These are phyloP conservation scores for Formicarius rufipectus DNA, from an alignment of 2,113 vertebrate species.

Conservation along the genomic window DNA sequence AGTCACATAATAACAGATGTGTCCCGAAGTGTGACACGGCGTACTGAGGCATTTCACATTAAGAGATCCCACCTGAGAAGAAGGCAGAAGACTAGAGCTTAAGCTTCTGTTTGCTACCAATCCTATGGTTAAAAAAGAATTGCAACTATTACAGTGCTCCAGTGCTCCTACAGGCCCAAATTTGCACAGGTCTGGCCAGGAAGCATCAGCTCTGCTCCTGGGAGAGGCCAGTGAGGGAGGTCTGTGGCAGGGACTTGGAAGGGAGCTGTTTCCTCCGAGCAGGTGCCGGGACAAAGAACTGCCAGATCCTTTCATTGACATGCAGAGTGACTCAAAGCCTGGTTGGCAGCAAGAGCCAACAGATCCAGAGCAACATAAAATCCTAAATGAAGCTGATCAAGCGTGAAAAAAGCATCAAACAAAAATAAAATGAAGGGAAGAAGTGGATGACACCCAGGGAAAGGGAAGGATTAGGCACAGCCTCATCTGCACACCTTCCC, in stretches of 20 bases:
- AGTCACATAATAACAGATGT: conserved; percentile 96
- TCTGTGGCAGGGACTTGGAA: background rate
- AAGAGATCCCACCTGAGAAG: conserved; percentile 88
- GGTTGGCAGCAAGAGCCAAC: background rate
- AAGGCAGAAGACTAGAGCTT: conserved; percentile 20
- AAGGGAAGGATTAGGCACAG: background rate
- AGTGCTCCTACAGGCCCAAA: background rate
- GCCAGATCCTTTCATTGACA: background rate
- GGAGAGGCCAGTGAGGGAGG: background rate
- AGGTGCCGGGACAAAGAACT: conserved; percentile 19
- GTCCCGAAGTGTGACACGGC: conserved; percentile 95
- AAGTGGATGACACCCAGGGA: background rate
- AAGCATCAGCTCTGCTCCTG: background rate
- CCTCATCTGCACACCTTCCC: background rate
- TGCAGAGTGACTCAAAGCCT: background rate
- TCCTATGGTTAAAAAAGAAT: background rate
- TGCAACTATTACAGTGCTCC: background rate
- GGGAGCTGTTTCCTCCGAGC: background rate
- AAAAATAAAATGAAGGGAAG: background rate
- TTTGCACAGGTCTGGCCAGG: background rate
- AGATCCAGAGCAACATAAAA: background rate
- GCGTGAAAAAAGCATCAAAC: background rate
- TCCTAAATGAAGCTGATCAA: background rate
- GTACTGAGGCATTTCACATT: conserved; percentile 91
- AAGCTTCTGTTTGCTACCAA: background rate